phyloP scores from a whole-genome alignment of 1,140 invertebrate genomes.

The Ceratoteleas bidentatus region DNA sequence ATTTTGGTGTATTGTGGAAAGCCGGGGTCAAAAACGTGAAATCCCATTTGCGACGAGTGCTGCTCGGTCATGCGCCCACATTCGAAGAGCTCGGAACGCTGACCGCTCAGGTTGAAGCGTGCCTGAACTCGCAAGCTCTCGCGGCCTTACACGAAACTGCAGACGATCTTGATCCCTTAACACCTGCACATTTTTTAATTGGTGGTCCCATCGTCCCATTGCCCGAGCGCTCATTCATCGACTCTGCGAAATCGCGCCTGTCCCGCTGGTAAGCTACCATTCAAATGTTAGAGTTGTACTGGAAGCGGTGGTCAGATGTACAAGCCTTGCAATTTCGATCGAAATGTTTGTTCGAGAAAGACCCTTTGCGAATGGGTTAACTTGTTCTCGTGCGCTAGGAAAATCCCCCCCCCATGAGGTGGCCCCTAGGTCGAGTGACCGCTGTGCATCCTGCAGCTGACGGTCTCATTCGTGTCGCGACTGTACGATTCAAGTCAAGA shows the following conservation, averaged over 20 bases:
- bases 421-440: not conserved
- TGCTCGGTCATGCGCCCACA: constrained; percentile 17
- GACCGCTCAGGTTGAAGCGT: constrained; percentile 40
- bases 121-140: constrained; percentile 48
- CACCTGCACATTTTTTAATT: constrained; percentile 22
- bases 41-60: constrained; percentile 51
- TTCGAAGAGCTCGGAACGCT: constrained; percentile 44
- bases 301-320: too few relatives aligned
- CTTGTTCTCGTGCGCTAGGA: too few relatives aligned
- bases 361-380: too few relatives aligned
- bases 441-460: constrained; percentile 28
- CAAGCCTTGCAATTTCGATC: too few relatives aligned
- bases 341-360: too few relatives aligned
- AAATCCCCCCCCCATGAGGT: too few relatives aligned
- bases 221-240: too few relatives aligned
- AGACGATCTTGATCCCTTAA: constrained; percentile 51
- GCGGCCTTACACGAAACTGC: constrained; percentile 22
- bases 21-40: constrained; percentile 68
- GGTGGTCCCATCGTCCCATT: not conserved
- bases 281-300: too few relatives aligned
- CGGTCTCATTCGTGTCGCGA: constrained; percentile 22
- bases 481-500: constrained; percentile 11
- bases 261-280: too few relatives aligned
- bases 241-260: too few relatives aligned
- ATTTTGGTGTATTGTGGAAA: constrained; percentile 53